Conservation (phyloP, 2,888 invertebrate species). For the Oligia strigilis region DNA sequence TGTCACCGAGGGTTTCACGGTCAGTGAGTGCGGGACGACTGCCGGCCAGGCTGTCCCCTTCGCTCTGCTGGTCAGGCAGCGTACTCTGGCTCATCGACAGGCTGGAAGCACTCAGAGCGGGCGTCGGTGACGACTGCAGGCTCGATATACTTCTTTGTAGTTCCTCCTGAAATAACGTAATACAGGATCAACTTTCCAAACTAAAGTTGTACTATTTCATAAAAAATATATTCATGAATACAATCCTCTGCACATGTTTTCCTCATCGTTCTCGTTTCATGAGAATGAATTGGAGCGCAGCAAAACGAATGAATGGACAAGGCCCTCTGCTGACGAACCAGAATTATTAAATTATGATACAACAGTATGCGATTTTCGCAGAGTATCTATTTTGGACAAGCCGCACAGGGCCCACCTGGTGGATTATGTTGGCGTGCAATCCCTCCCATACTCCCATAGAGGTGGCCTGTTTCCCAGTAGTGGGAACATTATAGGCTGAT, state of each 20-base stretch:
- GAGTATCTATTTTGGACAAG: neutral
- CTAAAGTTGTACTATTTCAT: neutral
- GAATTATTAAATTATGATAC: neutral
- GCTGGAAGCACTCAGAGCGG: conserved; percentile 77
- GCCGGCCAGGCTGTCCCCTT: conserved; percentile 71
- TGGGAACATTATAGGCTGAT: neutral
- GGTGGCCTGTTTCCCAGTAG: neutral
- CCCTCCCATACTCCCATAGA: too few species aligned
- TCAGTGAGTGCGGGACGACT: conserved; percentile 74
- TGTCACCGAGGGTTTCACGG: conserved; percentile 74
- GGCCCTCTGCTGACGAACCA: neutral
- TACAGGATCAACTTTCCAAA: neutral
- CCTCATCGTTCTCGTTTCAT: conserved; percentile 3
- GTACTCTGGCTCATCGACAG: conserved; percentile 73
- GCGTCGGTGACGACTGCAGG: conserved; percentile 73
- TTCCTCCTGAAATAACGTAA: conserved; percentile 64
- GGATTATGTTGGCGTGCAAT: too few species aligned
- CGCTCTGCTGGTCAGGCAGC: conserved; percentile 62
- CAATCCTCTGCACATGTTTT: neutral
- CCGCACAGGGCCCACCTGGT: neutral
- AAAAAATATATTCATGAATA: neutral
- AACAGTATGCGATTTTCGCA: conserved; percentile 1
- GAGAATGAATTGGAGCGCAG: conserved; percentile 30
- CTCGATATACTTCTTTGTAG: conserved; percentile 75
- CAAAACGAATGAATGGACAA: conserved; percentile 10